Conservation (phyloP, 1,140 invertebrate genomes). For the Listronotus oregonensis region DNA sequence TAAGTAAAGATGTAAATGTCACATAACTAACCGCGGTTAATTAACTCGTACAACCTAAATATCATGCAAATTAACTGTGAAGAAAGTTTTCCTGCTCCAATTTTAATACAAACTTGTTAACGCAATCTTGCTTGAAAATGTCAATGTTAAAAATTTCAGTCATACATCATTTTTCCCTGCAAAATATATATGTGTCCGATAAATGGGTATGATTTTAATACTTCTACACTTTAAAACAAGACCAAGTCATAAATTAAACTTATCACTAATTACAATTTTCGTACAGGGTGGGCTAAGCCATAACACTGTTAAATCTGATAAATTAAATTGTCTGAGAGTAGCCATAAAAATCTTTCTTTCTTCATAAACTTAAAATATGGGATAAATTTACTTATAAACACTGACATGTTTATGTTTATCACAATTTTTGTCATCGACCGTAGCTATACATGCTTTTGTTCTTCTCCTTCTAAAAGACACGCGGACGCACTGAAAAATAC, state of each 20-base stretch:
- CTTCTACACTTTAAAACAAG: constrained; percentile 7
- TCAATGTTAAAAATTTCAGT: constrained; percentile 10
- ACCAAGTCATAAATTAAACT: constrained; percentile 22
- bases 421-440: too few species aligned
- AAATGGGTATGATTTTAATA: constrained; percentile 30
- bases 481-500: too few species aligned
- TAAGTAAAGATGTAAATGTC: too few species aligned
- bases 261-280: constrained; percentile 24
- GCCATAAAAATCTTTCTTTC: too few species aligned
- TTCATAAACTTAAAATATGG: too few species aligned
- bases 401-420: too few species aligned
- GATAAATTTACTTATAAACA: too few species aligned
- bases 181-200: constrained; percentile 25
- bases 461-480: too few species aligned
- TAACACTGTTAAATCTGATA: constrained; percentile 12
- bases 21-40: too few species aligned
- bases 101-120: constrained; percentile 1
- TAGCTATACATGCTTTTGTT: too few species aligned
- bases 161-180: constrained; percentile 33
- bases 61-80: constrained; percentile 15
- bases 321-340: too few species aligned
- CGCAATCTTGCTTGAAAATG: constrained; percentile 19
- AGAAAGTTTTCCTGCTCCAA: constrained; percentile 25
- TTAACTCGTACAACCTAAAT: neutral
- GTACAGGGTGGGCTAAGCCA: constrained; percentile 12